Percentiles rank a stretch among this genome's conserved stretches.
These are phyloP conservation scores for Ceratothoa steindachneri DNA, from an alignment of 2,888 invertebrate species.

Conservation along the genomic window DNA sequence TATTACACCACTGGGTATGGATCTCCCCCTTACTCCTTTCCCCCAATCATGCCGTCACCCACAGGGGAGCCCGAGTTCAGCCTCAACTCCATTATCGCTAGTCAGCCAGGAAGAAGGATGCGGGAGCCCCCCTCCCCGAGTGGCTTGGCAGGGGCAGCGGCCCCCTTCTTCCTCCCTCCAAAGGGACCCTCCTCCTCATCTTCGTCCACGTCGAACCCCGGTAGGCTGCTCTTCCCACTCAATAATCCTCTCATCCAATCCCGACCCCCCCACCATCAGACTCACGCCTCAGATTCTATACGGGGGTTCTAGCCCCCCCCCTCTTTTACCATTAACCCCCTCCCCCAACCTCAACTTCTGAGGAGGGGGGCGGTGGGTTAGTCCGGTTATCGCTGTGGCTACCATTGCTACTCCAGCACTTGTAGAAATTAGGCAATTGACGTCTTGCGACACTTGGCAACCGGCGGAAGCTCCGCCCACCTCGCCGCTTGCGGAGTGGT, in stretches of 20 bases:
- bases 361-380: too few species aligned
- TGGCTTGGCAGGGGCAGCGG: slow-evolving; percentile 12
- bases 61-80: slow-evolving; percentile 29
- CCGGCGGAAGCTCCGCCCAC: too few species aligned
- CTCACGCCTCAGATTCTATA: not conserved
- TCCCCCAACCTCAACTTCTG: too few species aligned
- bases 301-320: too few species aligned
- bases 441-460: too few species aligned
- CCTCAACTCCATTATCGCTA: slow-evolving; percentile 43
- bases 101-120: slow-evolving; percentile 39
- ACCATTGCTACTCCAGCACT: too few species aligned
- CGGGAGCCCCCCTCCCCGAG: slow-evolving; percentile 37
- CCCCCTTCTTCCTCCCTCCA: not conserved
- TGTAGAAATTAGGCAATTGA: too few species aligned
- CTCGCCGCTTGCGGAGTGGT: too few species aligned
- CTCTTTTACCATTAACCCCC: too few species aligned
- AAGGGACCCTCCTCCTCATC: not conserved
- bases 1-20: too few species aligned
- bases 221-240: not conserved
- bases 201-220: not conserved
- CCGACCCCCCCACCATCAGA: not conserved
- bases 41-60: not conserved
- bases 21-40: too few species aligned
- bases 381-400: too few species aligned
- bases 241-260: not conserved